phyloP scores from a whole-genome alignment of 2,888 invertebrate genomes.

The Ectemnius cavifrons region DNA sequence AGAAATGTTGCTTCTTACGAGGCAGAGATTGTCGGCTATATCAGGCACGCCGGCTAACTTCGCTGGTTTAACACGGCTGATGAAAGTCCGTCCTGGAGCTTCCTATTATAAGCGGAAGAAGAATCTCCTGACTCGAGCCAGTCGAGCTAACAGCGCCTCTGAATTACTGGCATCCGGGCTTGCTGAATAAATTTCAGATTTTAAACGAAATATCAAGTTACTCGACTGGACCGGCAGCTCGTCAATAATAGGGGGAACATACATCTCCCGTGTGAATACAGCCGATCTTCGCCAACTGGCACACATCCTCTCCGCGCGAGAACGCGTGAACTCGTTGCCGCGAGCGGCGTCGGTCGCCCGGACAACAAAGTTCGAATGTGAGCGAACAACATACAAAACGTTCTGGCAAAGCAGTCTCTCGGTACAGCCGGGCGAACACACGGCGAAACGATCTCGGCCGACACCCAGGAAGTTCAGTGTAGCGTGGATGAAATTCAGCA shows the following conservation, averaged over 20 bases:
- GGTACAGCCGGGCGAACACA: too few species aligned
- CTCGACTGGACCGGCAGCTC: not conserved
- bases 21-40: constrained; percentile 53
- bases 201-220: constrained; percentile 3
- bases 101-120: constrained; percentile 39
- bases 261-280: too few species aligned
- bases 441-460: too few species aligned
- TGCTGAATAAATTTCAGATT: constrained; percentile 13
- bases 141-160: constrained; percentile 41
- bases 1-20: constrained; percentile 62
- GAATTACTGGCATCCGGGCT: constrained; percentile 32
- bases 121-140: constrained; percentile 30
- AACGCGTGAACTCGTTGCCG: not conserved
- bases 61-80: constrained; percentile 45
- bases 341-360: too few species aligned
- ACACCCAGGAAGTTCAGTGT: too few species aligned
- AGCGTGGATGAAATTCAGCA: too few species aligned
- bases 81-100: constrained; percentile 48
- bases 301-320: too few species aligned
- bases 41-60: constrained; percentile 45
- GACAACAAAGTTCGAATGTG: not conserved
- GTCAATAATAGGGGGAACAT: not conserved
- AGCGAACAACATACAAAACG: too few species aligned
- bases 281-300: too few species aligned
- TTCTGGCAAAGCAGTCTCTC: too few species aligned